A percentile compares a stretch with the other conserved stretches of the same genome.
Conservation (phyloP, 1,140 invertebrate genomes). For the Eubasilissa regina region DNA sequence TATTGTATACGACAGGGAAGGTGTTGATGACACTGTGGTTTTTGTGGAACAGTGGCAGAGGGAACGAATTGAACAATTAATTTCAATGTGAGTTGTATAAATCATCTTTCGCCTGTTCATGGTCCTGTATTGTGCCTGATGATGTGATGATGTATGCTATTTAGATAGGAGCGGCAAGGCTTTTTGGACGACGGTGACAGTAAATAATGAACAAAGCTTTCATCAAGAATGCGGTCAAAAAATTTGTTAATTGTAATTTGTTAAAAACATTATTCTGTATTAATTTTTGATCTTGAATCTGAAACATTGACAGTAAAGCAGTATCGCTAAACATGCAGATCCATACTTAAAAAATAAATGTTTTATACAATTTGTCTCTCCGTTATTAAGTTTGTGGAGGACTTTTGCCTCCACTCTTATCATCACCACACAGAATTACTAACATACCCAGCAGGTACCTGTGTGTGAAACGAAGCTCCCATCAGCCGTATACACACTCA, state of each 20-base stretch:
- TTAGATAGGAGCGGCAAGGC: slow-evolving; percentile 26
- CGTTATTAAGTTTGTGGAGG: too few species aligned
- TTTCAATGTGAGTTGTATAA: slow-evolving; percentile 49
- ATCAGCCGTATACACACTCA: too few species aligned
- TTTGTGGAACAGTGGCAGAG: slow-evolving; percentile 51
- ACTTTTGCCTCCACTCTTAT: too few species aligned
- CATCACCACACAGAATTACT: too few species aligned
- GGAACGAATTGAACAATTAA: slow-evolving; percentile 54
- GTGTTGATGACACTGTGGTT: slow-evolving; percentile 36
- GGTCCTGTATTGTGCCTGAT: background rate
- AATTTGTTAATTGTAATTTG: background rate
- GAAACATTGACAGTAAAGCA: too few species aligned
- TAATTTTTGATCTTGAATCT: too few species aligned
- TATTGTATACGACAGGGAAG: slow-evolving; percentile 14
- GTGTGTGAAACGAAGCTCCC: too few species aligned
- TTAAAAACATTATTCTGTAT: too few species aligned
- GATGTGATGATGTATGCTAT: background rate
- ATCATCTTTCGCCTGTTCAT: slow-evolving; percentile 36
- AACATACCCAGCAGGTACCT: too few species aligned
- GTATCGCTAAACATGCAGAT: too few species aligned
- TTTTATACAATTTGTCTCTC: too few species aligned
- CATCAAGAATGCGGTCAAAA: background rate
- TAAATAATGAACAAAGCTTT: background rate
- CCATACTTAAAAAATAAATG: too few species aligned
- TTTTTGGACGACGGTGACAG: slow-evolving; percentile 13